phyloP scores from a whole-genome alignment of 2,113 vertebrate genomes.

The Pardalotus punctatus region DNA sequence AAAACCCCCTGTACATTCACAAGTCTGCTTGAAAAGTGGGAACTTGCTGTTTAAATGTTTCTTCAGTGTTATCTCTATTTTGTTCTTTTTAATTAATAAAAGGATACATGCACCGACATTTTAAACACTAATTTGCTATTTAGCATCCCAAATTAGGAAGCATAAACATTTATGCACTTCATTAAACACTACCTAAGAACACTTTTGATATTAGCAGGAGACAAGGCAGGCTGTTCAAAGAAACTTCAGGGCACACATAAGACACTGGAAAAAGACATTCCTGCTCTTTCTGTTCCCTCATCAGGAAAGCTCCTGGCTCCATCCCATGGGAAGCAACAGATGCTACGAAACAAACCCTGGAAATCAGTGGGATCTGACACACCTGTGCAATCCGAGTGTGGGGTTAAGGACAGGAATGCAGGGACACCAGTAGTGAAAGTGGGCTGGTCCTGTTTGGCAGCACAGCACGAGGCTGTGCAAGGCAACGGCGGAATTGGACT shows the following conservation, averaged over 20 bases:
- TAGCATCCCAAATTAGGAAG: slow-evolving; percentile 40
- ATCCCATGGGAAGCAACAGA: background rate
- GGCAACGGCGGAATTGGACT: background rate
- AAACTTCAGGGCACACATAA: background rate
- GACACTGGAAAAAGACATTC: background rate
- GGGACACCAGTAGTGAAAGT: background rate
- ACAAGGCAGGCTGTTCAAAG: background rate
- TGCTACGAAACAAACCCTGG: background rate
- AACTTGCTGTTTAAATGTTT: background rate
- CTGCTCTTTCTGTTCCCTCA: background rate
- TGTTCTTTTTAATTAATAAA: slow-evolving; percentile 40
- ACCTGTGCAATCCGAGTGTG: rapidly evolving
- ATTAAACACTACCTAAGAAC: slow-evolving; percentile 55
- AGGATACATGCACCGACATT: slow-evolving; percentile 2
- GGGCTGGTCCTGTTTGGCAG: background rate
- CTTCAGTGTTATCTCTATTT: background rate
- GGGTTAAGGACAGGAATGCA: background rate
- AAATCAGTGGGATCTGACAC: background rate
- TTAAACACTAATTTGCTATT: slow-evolving; percentile 28
- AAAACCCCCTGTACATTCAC: background rate
- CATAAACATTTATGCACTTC: slow-evolving; percentile 40
- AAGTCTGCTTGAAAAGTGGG: background rate
- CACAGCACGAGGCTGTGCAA: rapidly evolving
- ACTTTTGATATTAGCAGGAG: background rate
- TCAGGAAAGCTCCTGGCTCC: background rate